Conservation (phyloP, 2,888 invertebrate species). For the Ellobium chinense region DNA sequence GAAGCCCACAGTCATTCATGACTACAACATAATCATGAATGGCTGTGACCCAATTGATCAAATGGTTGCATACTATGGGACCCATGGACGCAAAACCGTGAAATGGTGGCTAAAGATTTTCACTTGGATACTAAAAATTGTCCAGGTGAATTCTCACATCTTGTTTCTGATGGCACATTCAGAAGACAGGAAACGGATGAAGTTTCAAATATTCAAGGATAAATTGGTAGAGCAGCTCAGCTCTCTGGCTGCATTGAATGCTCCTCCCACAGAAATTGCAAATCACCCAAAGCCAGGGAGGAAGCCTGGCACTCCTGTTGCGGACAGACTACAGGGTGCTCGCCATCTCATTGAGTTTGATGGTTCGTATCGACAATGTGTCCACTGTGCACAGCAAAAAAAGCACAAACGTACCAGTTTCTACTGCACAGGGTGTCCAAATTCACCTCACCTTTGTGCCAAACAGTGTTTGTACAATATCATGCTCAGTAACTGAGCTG, state of each 20-base stretch:
- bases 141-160: neutral
- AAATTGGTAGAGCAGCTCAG: too few species aligned
- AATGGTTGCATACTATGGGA: neutral
- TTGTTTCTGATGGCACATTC: neutral
- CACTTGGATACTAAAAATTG: neutral
- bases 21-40: neutral
- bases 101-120: neutral
- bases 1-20: neutral
- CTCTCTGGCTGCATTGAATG: too few species aligned
- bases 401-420: neutral
- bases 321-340: neutral
- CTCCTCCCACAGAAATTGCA: too few species aligned
- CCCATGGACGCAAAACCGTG: neutral
- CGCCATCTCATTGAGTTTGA: neutral
- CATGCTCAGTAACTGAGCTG: too few species aligned
- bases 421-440: neutral
- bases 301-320: too few species aligned
- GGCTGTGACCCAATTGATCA: neutral
- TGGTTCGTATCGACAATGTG: neutral
- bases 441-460: neutral
- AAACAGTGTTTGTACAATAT: neutral
- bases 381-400: neutral
- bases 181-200: neutral
- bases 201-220: too few species aligned
- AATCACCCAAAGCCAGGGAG: too few species aligned